Base-by-base conservation (phyloP, 92 coral and sea anemone species). In the Desmophyllum pertusum region DNA sequence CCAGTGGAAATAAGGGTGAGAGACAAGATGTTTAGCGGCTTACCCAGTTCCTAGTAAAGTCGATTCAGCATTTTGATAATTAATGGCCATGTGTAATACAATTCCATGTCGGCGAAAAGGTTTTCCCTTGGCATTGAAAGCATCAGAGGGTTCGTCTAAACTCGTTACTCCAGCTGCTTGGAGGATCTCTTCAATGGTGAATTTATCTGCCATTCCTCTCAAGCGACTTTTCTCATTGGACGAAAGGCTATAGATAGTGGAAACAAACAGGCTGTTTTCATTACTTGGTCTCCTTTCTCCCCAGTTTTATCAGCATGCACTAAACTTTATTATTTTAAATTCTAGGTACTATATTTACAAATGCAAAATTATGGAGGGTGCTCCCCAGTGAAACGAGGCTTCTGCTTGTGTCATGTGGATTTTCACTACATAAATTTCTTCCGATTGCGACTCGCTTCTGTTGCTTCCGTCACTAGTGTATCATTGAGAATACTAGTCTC, bases 31-130 rank as follows among this genome's bases (percentile, higher is more conserved):
- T 10, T 11, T 17, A 13, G 3, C 5, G 10, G 59, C 90, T 70
- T 87, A 96, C 98, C 98, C 95, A 1, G 98, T 94, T 39, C 98
- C 98, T 53, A 96, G 83, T 88, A 92, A 89, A 35, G 95, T 94
- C 46, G 78, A 86, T 27, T 94, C 92, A 11, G 94, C 80, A 57
- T 96, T 96, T 63, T 93, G 93, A 83, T 96, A 96, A 43, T 76
- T 81, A 35, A 96, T 86, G 21, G 93, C 89, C 64, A 96, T 92
- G 78, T 92, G 98, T 52, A 96, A 77, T n/a, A 96, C 98, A 38
- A 96, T 65, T 5, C 98, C 98, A 77, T 96, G 98, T 2, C 98
- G 89, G 25, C 98, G 88, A 63, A 79, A 94, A 63, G 98, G 76
- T 78, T 96, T 96, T 10, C 98, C 98, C 59, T 94, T 94, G 31